phyloP scores from a whole-genome alignment of 2,113 vertebrate species.

The Pygathrix nemaeus region DNA sequence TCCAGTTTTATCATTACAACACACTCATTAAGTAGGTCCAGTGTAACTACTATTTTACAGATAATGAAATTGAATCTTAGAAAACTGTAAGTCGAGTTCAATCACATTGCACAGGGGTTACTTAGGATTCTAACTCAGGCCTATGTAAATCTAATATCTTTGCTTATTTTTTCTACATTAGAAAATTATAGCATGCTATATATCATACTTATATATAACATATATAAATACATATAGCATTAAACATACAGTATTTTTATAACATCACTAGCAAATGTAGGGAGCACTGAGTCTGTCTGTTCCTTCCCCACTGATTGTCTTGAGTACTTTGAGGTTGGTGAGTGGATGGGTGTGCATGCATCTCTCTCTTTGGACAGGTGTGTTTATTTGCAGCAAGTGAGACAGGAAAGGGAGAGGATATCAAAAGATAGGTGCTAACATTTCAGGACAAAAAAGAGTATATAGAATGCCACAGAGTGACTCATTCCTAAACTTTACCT shows the following conservation, averaged over 20 bases:
- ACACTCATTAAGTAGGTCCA: background rate
- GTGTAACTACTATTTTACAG: background rate
- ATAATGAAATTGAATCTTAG: background rate
- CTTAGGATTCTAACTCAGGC: background rate
- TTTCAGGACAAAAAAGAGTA: background rate
- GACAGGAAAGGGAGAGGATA: rapidly evolving
- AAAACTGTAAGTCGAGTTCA: background rate
- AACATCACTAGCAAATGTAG: background rate
- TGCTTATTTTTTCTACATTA: background rate
- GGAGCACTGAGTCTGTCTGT: background rate
- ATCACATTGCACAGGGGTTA: background rate
- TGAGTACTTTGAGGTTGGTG: background rate
- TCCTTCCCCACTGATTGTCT: background rate
- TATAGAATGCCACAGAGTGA: background rate
- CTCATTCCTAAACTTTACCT: background rate
- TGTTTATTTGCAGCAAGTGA: background rate
- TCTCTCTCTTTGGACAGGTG: background rate
- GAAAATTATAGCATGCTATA: background rate
- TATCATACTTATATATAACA: background rate
- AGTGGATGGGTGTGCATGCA: background rate
- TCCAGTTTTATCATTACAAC: background rate
- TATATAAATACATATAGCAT: background rate
- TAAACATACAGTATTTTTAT: background rate
- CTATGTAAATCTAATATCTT: background rate
- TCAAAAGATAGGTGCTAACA: background rate